Conservation (phyloP, 2,888 invertebrate genomes). For the Drosophila percnosoma region DNA sequence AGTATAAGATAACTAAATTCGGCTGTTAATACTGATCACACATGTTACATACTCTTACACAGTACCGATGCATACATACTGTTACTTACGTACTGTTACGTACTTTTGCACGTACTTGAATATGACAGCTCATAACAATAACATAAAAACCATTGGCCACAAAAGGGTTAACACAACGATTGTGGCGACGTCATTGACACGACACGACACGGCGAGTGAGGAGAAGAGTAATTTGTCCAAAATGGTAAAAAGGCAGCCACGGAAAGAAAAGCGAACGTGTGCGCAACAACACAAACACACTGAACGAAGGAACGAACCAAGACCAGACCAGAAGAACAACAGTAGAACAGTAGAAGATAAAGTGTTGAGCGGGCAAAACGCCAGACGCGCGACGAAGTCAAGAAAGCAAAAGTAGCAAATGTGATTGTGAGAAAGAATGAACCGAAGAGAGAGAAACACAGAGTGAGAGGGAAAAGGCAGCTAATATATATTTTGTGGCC, state of each 20-base stretch:
- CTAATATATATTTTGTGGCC: constrained; percentile 58
- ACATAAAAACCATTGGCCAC: constrained; percentile 14
- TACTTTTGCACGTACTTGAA: background rate
- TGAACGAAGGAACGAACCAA: constrained; percentile 45
- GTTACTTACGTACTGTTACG: background rate
- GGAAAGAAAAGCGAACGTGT: constrained; percentile 43
- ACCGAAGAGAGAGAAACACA: constrained; percentile 23
- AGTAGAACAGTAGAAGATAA: constrained; percentile 44
- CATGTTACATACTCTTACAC: background rate
- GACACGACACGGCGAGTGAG: background rate
- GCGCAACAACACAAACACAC: constrained; percentile 36
- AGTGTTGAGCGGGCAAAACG: constrained; percentile 70
- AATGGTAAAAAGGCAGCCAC: constrained; percentile 59
- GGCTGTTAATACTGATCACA: background rate
- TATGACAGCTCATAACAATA: background rate
- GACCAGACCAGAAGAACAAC: constrained; percentile 14
- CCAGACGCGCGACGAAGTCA: constrained; percentile 22
- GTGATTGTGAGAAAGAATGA: constrained; percentile 44
- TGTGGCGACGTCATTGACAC: constrained; percentile 53
- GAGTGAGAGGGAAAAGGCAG: constrained; percentile 31
- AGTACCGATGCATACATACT: background rate
- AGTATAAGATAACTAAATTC: background rate
- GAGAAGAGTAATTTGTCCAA: constrained; percentile 62
- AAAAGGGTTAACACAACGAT: constrained; percentile 17
- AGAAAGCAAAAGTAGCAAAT: constrained; percentile 70